These are phyloP conservation scores for Heloderma charlesbogerti DNA, from an alignment of 2,113 vertebrate species.

Conservation along the genomic window DNA sequence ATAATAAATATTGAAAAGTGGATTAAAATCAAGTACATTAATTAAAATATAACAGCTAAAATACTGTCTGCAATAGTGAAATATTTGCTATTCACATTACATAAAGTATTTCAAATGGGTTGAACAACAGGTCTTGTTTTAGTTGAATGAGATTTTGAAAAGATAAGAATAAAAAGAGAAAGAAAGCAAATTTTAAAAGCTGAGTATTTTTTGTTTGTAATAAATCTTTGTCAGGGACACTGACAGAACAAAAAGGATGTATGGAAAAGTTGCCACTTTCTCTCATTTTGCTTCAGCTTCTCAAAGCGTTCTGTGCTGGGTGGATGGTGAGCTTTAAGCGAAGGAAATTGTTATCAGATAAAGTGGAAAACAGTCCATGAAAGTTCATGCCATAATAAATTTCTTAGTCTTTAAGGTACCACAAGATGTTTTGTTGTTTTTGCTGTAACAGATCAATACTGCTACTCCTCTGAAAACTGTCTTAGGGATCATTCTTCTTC, in stretches of 20 bases:
- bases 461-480: background rate
- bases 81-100: background rate
- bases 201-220: background rate
- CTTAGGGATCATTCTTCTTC: conserved; percentile 8
- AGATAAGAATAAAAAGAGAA: background rate
- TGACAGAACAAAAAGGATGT: background rate
- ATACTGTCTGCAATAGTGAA: background rate
- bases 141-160: background rate
- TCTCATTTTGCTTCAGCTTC: conserved; percentile 63
- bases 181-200: background rate
- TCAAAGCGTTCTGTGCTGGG: conserved; percentile 40
- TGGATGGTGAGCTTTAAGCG: conserved; percentile 47
- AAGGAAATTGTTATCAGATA: conserved; percentile 6
- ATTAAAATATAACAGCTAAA: background rate
- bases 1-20: background rate
- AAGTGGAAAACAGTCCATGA: too few species aligned
- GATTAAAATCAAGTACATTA: background rate
- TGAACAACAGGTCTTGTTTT: background rate
- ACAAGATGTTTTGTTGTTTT: too few species aligned
- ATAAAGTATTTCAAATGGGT: background rate
- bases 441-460: too few species aligned
- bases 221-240: background rate
- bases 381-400: too few species aligned
- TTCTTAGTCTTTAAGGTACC: too few species aligned
- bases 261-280: background rate